Evolutionary conservation across 2,113 vertebrate species (phyloP), one percentile per base, ranked within the genome.

Genomic region (Amazona vittata): DNA sequence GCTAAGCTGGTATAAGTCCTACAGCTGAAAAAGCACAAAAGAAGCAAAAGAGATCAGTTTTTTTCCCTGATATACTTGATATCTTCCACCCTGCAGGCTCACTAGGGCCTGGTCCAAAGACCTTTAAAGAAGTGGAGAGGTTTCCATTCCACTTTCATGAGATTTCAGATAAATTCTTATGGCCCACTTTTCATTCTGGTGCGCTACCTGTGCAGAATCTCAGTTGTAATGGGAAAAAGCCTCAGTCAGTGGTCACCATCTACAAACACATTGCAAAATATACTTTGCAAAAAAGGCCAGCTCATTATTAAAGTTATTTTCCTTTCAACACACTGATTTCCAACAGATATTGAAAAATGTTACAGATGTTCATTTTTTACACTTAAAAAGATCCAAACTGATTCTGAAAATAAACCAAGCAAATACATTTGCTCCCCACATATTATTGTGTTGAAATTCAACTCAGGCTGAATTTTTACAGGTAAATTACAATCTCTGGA

Each of bases 401-500:
- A 28, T 81, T 88, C 49, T 79, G 57, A 35, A 81, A 31, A 19
- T 24, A 60, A 81, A 94, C 67, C 1, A 1, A 90, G 35, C 16
- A n/a, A 86, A 49, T 25, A 12, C 9, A 18, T 81, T 79, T 86
- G 16, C 13, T 74, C 41, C 25, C 10, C 31, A 21, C 9, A 6
- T 6, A 5, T 28, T 82, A 86, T 15, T 22, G 18, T 64, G 49
- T 29, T 81, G 80, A 71, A 89, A 83, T 81, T 70, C 55, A 75
- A 10, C 13, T 39, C 47, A 15, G 83, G 62, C 2, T 89, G 44
- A 52, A 26, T 89, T 92, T 96, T 90, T 65, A 57, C 26, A 60
- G 49, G n/a, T 77, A 73, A 92, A 96, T 91, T 88, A 19, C n/a
- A 78, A 85, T 75, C 59, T 87, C 46, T 68, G 73, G 52, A 59